Evolutionary conservation across 2,797 vertebrate genomes (phyloP), one percentile per base, ranked within the genome.

Genomic region (Forpus xanthops): DNA sequence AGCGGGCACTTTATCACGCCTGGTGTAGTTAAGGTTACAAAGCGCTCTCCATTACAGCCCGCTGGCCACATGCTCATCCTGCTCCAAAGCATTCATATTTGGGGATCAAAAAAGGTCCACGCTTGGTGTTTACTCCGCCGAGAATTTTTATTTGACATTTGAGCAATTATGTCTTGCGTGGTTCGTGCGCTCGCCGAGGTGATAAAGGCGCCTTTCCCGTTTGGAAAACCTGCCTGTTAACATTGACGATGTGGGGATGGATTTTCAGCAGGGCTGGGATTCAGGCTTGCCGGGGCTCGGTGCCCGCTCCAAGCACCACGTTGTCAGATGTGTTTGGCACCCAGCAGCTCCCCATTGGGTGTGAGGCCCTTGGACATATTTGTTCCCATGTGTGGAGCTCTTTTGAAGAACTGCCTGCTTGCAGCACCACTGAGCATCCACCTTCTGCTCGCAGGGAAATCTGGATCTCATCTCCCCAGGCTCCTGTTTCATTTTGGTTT

Each of bases 141-240:
- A 90, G 94, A 86, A 61, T 87, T 97, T 96, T 97, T 96, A 96
- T 97, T 90, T 96, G 96, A 94, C 91, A 0, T 94, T 83, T 90
- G 93, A 93, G 83, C 95, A 94, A 93, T 96, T 93, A 90, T 61
- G 70, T 56, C 74, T 87, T 82, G 85, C 42, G 94, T 20, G 68
- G 77, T 87, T 90, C 15, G 6, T 95, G 96, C 93, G 85, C 86
- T 93, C 81, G 61, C 85, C 39, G 87, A 95, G 83, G 80, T 87
- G 91, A 95, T 93, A 96, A 96, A 94, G 0, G 13, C 72, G n/a
- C 83, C 94, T 89, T 95, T 95, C 89, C 87, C 86, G 68, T 96
- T 89, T 90, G 92, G 76, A 87, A 95, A 95, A 79, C 85, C 91
- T 87, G 80, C 87, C 90, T 94, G 71, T 74, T 96, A 87, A 80